Base-by-base conservation (phyloP, 2,888 invertebrate species). In the Fabriciana adippe region DNA sequence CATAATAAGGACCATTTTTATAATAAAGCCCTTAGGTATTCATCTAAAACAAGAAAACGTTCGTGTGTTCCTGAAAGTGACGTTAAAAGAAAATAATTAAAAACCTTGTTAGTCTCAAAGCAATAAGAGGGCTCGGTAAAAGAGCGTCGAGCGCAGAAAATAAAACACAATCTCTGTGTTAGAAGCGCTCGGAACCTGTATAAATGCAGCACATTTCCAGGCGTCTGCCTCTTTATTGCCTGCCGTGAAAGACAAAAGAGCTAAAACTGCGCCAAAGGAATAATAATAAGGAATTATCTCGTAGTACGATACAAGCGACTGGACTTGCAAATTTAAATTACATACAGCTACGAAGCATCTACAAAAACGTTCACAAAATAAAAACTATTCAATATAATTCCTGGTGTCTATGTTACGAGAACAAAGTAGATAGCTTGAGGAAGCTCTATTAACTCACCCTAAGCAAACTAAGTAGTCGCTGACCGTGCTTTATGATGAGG, bases 51-150 rank as follows among this genome's bases (percentile, higher is more conserved):
- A 70, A 60, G 59, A 60, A 64, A 65, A 68, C 69, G 59, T 70
- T 69, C 66, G 67, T 56, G 56, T 69, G 69, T 69, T 70, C 53
- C 85, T 88, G 85, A 83, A 83, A 90, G 87, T 89, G 87, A 85
- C 87, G 86, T 88, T 86, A 90, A 88, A 90, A 89, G 59, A 87
- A 89, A 90, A 92, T 91, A 91, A 91, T 92, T 91, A 92, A 91
- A 91, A 91, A 89, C 85, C 88, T 88, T 90, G 90, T 90, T 90
- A 89, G 89, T 83, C 85, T 84, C 81, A 80, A 81, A 85, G 90
- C 85, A 89, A 89, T 89, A 87, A 88, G 83, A 85, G 82, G 81
- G 84, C 77, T 73, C 78, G 76, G 83, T 85, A 89, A 89, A 90
- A 88, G 85, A 87, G 82, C 86, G 83, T 75, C 78, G 83, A 76